Evolutionary conservation across 2,113 vertebrate species (phyloP).

Genomic region (Mesitornis unicolor): DNA sequence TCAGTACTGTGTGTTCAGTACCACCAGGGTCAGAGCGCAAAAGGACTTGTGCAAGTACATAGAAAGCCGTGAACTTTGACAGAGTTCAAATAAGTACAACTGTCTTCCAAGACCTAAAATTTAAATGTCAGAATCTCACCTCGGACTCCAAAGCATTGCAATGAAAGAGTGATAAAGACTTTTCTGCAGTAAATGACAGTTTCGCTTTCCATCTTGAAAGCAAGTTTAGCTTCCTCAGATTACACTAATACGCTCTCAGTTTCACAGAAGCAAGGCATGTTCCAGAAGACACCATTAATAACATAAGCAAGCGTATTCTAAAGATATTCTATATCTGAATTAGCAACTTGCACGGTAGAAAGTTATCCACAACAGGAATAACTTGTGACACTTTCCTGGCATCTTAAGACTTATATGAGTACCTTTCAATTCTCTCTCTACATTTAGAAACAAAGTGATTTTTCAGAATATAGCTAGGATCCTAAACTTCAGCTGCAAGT

Average conservation of each 20-base stretch:
- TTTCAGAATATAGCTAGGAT: background rate
- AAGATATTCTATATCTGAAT: background rate
- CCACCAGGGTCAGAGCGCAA: background rate
- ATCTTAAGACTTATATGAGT: background rate
- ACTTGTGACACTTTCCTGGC: background rate
- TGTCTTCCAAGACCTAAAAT: background rate
- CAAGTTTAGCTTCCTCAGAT: background rate
- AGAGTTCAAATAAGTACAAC: background rate
- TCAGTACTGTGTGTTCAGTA: background rate
- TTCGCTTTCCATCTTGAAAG: constrained; percentile 16
- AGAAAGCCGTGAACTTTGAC: background rate
- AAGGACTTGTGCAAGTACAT: background rate
- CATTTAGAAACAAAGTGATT: background rate
- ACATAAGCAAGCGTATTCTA: background rate
- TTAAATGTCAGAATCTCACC: background rate
- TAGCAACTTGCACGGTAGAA: background rate
- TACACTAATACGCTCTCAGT: background rate
- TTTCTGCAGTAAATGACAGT: background rate
- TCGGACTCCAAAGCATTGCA: background rate
- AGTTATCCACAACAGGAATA: background rate
- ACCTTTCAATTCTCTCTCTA: background rate
- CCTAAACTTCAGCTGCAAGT: background rate
- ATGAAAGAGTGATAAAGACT: background rate
- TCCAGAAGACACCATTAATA: background rate
- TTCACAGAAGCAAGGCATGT: background rate